These are phyloP conservation scores for Chymomyza caudatula DNA, from an alignment of 2,888 invertebrate genomes.

Conservation along the genomic window DNA sequence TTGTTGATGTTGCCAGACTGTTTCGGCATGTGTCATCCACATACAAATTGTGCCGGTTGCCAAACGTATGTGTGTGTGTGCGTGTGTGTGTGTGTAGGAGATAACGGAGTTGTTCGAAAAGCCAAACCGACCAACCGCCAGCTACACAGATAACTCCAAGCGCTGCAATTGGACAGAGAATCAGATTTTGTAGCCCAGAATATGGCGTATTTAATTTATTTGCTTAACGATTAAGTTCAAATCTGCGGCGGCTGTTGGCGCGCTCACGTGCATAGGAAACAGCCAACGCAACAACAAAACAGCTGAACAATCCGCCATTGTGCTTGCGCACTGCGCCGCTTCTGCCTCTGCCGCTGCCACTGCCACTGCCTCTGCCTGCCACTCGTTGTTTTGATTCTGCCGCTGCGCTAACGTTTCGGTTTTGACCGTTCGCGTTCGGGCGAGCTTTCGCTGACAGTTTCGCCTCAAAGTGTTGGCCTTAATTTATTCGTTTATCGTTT, in stretches of 20 bases:
- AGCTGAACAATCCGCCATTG: conserved; percentile 46
- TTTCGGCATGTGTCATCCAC: background rate
- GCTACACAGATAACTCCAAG: conserved; percentile 41
- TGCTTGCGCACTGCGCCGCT: background rate
- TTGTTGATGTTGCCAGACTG: conserved; percentile 26
- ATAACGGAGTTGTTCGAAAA: background rate
- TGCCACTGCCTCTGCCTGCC: conserved; percentile 4
- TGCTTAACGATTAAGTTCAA: too few relatives aligned
- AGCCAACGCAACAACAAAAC: conserved; percentile 26
- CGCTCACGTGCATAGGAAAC: too few relatives aligned
- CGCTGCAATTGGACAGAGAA: conserved; percentile 43
- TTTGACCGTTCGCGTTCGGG: conserved; percentile 46
- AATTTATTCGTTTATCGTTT: conserved; percentile 49
- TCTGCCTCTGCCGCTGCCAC: too few relatives aligned
- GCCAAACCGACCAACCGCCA: conserved; percentile 37
- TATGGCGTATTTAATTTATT: too few relatives aligned
- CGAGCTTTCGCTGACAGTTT: conserved; percentile 50
- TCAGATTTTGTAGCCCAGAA: too few relatives aligned
- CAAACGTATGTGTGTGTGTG: background rate
- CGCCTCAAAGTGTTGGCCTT: conserved; percentile 54
- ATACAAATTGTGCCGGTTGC: conserved; percentile 9
- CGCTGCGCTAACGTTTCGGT: conserved; percentile 32
- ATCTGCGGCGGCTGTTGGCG: too few relatives aligned
- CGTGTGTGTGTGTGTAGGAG: conserved; percentile 28
- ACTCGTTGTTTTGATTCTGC: conserved; percentile 14